Conservation (phyloP, 1,140 invertebrate species). For the Camponotus pennsylvanicus region DNA sequence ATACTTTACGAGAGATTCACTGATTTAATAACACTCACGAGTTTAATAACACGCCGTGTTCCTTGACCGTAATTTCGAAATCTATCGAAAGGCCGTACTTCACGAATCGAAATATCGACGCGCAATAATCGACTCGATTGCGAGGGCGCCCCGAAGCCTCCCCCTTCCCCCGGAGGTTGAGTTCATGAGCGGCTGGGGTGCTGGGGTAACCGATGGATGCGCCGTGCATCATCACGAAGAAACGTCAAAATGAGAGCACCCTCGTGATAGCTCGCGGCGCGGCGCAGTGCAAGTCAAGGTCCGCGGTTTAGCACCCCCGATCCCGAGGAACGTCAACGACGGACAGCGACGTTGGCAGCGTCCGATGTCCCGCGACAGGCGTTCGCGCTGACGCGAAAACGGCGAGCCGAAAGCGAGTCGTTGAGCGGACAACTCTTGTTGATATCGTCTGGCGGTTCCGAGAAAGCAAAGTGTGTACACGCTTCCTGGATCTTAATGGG, state of each 20-base stretch:
- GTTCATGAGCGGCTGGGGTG: constrained; percentile 33
- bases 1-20: no score
- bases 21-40: no score
- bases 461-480: constrained; percentile 45
- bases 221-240: constrained; percentile 34
- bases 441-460: constrained; percentile 25
- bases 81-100: background rate
- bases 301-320: background rate
- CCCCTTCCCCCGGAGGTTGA: background rate
- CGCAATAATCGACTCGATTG: background rate
- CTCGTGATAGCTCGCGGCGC: constrained; percentile 47
- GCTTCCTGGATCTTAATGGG: background rate
- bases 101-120: background rate
- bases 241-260: constrained; percentile 44
- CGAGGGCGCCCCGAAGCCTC: background rate
- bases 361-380: constrained; percentile 31
- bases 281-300: constrained; percentile 13
- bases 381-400: constrained; percentile 27
- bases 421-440: constrained; percentile 6
- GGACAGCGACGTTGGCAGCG: background rate
- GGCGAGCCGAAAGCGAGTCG: background rate
- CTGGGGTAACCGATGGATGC: background rate
- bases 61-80: no score
- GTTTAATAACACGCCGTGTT: no score
- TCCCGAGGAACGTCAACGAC: background rate